These are phyloP conservation scores for Hirundichthys speculiger DNA, from an alignment of 2,113 vertebrate genomes.

Conservation along the genomic window DNA sequence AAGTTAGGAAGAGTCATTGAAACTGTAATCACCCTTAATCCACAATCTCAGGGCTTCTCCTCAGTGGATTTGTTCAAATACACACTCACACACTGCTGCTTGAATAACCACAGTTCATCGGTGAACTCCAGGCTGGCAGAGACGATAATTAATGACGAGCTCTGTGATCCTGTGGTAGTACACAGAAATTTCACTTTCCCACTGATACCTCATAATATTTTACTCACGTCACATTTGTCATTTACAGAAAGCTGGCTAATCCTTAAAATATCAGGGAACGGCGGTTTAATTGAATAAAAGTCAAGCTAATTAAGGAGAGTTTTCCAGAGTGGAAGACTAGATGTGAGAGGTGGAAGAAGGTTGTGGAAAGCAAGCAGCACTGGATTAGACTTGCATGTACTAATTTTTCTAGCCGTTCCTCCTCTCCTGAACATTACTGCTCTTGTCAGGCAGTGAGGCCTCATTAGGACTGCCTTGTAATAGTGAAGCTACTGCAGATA, in stretches of 20 bases:
- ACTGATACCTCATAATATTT: constrained; percentile 47
- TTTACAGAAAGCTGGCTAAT: constrained; percentile 33
- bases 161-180: constrained; percentile 36
- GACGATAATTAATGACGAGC: constrained; percentile 50
- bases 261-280: constrained; percentile 18
- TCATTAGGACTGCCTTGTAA: constrained; percentile 49
- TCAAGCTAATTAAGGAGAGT: constrained; percentile 30
- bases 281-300: constrained; percentile 49
- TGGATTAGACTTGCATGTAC: constrained; percentile 9
- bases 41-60: constrained; percentile 23
- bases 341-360: constrained; percentile 7
- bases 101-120: constrained; percentile 33
- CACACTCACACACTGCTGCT: constrained; percentile 12
- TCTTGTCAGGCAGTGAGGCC: constrained; percentile 15
- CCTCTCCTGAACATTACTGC: constrained; percentile 14
- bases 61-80: not conserved
- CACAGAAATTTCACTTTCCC: constrained; percentile 23
- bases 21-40: constrained; percentile 32
- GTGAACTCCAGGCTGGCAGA: constrained; percentile 38
- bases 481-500: constrained; percentile 22
- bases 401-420: constrained; percentile 10
- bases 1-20: constrained; percentile 27
- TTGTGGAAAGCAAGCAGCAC: constrained; percentile 1
- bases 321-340: not conserved
- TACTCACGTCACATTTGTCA: constrained; percentile 43